Evolutionary conservation across 2,888 invertebrate species (phyloP).

Genomic region (Tiliacea citrago): DNA sequence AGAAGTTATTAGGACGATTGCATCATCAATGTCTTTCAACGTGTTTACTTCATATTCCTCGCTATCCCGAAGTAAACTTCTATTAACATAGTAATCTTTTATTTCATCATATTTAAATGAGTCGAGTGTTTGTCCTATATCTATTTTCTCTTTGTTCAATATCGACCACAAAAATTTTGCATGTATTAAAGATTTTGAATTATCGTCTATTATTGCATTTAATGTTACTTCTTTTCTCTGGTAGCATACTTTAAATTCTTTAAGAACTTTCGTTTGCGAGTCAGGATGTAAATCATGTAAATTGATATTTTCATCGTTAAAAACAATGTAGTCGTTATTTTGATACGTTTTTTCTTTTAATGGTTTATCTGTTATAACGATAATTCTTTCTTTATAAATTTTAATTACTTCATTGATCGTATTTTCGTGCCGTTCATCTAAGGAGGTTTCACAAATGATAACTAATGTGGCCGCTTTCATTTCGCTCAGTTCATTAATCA

Average conservation of each 20-base stretch:
- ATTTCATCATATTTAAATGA: conserved; percentile 66
- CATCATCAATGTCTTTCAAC: conserved; percentile 66
- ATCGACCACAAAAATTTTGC: conserved; percentile 65
- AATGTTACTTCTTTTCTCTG: conserved; percentile 68
- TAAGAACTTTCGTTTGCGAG: conserved; percentile 64
- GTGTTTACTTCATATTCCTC: conserved; percentile 63
- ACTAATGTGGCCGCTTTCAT: conserved; percentile 64
- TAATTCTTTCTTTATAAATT: conserved; percentile 59
- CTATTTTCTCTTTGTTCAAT: conserved; percentile 65
- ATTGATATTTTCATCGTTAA: conserved; percentile 61
- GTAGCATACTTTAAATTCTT: conserved; percentile 62
- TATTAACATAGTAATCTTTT: conserved; percentile 66
- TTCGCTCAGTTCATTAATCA: conserved; percentile 67
- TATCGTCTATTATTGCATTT: conserved; percentile 60
- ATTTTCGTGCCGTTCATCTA: conserved; percentile 55
- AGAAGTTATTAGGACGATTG: conserved; percentile 67
- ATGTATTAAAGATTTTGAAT: conserved; percentile 61
- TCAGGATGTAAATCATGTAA: conserved; percentile 60
- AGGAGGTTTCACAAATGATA: conserved; percentile 66
- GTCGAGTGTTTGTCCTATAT: conserved; percentile 67
- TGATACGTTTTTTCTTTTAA: conserved; percentile 51
- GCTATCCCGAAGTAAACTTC: conserved; percentile 58
- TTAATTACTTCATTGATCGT: conserved; percentile 66
- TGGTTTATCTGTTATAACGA: conserved; percentile 64
- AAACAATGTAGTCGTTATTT: conserved; percentile 35